These are phyloP conservation scores for Elysia crispata DNA, from an alignment of 2,888 invertebrate species.

Conservation along the genomic window DNA sequence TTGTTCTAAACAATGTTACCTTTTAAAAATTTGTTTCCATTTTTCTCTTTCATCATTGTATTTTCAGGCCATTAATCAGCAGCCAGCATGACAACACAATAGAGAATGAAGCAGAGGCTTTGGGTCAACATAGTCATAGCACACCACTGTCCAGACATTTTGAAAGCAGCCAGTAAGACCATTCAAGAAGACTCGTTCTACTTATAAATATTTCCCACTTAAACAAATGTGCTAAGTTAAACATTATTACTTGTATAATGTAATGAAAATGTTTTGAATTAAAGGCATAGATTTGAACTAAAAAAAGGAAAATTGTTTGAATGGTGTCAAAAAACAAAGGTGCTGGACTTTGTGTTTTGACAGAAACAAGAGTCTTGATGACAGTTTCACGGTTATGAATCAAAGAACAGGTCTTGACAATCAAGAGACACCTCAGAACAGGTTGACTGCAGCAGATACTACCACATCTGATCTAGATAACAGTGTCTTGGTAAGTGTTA, in stretches of 20 bases:
- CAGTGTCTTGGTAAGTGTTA: slow-evolving; percentile 40
- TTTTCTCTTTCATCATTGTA: neutral
- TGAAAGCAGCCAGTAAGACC: slow-evolving; percentile 18
- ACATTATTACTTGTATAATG: neutral
- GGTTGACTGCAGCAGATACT: slow-evolving; percentile 46
- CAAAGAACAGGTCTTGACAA: neutral
- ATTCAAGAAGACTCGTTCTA: neutral
- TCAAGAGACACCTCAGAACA: slow-evolving; percentile 5
- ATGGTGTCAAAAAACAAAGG: too few relatives aligned
- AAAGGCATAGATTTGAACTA: too few relatives aligned
- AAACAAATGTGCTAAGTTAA: neutral
- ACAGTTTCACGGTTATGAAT: slow-evolving; percentile 44
- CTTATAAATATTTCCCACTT: neutral
- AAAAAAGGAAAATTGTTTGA: too few relatives aligned
- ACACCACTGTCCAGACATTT: neutral
- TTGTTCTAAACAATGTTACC: too few relatives aligned
- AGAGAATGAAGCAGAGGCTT: slow-evolving; percentile 47
- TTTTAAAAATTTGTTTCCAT: neutral
- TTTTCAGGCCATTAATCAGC: slow-evolving; percentile 38
- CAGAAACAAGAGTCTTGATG: slow-evolving; percentile 40
- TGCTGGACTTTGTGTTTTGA: too few relatives aligned
- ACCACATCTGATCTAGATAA: slow-evolving; percentile 44
- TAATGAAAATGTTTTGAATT: neutral
- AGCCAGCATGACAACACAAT: slow-evolving; percentile 4
- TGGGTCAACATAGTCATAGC: neutral